Evolutionary conservation across 2,797 vertebrate genomes (phyloP).

Genomic region (Limosa lapponica): DNA sequence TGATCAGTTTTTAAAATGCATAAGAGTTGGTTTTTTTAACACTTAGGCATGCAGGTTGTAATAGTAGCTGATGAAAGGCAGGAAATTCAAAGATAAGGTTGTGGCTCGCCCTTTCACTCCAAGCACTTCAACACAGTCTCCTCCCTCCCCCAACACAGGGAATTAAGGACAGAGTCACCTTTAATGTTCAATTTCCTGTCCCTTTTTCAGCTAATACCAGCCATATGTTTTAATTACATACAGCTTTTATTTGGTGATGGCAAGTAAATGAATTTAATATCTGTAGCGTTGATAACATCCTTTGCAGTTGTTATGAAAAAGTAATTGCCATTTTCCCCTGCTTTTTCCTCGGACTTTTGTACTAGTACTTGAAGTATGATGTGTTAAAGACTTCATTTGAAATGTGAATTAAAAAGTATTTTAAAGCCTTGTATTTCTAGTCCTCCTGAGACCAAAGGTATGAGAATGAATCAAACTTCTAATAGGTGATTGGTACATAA

Average conservation of each 20-base stretch:
- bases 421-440: not conserved
- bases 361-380: not conserved
- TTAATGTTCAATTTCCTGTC: slow-evolving; percentile 58
- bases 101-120: not conserved
- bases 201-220: slow-evolving; percentile 3
- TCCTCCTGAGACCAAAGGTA: not conserved
- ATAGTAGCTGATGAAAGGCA: not conserved
- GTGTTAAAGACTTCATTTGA: not conserved
- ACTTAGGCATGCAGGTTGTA: not conserved
- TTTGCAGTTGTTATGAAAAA: slow-evolving; percentile 23
- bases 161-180: slow-evolving; percentile 12
- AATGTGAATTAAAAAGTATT: not conserved
- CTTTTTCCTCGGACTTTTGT: not conserved
- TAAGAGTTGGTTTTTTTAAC: not conserved
- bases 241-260: slow-evolving; percentile 22
- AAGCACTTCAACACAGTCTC: not conserved
- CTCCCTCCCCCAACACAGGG: not conserved
- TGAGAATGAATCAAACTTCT: not conserved
- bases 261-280: slow-evolving; percentile 51
- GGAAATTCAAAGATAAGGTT: slow-evolving; percentile 25
- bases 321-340: not conserved
- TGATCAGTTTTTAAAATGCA: not conserved
- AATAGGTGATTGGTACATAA: not conserved
- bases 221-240: slow-evolving; percentile 42
- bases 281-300: not conserved